Base-by-base conservation (phyloP, 2,888 invertebrate species). In the Orthonychiurus folsomi region DNA sequence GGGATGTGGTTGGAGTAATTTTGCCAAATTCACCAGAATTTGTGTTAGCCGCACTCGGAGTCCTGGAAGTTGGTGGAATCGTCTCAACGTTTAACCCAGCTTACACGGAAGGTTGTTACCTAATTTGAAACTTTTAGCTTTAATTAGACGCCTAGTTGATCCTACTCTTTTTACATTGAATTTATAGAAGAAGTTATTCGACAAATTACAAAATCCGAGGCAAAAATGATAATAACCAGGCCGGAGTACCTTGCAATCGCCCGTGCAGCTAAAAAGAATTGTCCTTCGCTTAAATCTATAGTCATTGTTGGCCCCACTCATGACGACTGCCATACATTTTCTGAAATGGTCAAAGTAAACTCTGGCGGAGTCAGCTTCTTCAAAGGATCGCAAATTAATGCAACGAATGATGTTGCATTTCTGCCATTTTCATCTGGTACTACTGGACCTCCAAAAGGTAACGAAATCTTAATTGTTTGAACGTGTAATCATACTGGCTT, bases 381-480 rank as follows among this genome's bases (percentile, higher is more conserved):
- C 2, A 26, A 28, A 23, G 60, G 60, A 47, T 55, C 56, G 15
- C 2, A 55, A 25, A 25, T 25, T 2, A 50, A 61, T 27, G 48
- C 54, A 9, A 26, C 15, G 20, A 50, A 61, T n/a, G 2, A 23
- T 15, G n/a, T 48, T 1, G 55, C 48, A 2, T 12, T 28, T 2
- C 15, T 61, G 5, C 61, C 56, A 3, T 61, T 23, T 27, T 61
- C 61, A n/a, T 56, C 56, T 25, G 90, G 91, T n/a, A n/a, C n/a
- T n/a, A n/a, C n/a, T n/a, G n/a, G n/a, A n/a, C n/a, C n/a, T n/a
- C n/a, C n/a, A n/a, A n/a, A n/a, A n/a, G n/a, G n/a, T n/a, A n/a
- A n/a, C n/a, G n/a, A n/a, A n/a, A n/a, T n/a, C n/a, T n/a, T n/a
- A n/a, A n/a, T n/a, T n/a, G n/a, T n/a, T n/a, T n/a, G n/a, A n/a